Base-by-base conservation (phyloP, 2,888 invertebrate species). In the Protophormia terraenovae region DNA sequence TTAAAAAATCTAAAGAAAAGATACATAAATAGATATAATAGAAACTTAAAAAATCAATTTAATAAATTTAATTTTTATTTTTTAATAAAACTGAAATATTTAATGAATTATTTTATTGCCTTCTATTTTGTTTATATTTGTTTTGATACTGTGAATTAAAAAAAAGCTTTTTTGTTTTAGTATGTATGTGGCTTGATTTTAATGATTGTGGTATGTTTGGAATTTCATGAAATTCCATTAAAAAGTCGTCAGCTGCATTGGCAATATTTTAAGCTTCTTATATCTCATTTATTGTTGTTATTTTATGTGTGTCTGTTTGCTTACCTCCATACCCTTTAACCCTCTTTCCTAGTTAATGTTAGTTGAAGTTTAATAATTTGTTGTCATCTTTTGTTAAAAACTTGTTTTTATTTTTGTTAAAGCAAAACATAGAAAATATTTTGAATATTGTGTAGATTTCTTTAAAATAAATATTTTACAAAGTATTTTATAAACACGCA, bases 211-310 rank as follows among this genome's bases (percentile, higher is more conserved):
- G 81, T 64, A 85, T 82, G 85, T 60, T 75, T 53, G 85, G 85
- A 85, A 85, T 85, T 85, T 82, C 64, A 81, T 75, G 32, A 82
- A 78, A 85, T 82, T 85, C 85, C 85, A 75, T 75, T 58, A 12
- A 50, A 78, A 81, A 82, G 64, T 73, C 73, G 72, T 73, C 81
- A 82, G 78, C 64, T 82, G 78, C 80, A 77, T 41, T 78, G 50
- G 55, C 73, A 71, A 35, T 50, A 35, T 75, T 67, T 79, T 35
- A 58, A 66, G 64, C 53, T 58, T 79, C 50, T 58, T 35, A 45
- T 50, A 50, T 47, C n/a, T 2, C 27, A 19, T 7, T 32, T 64
- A 72, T 79, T 24, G 62, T 53, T 66, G 60, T 22, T 55, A 8
- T 62, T 35, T 47, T 60, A 2, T 62, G 14, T 62, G n/a, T 53